Percentiles rank a stretch among this genome's conserved stretches.
Conservation (phyloP, 2,113 vertebrate genomes). For the Candoia aspera region DNA sequence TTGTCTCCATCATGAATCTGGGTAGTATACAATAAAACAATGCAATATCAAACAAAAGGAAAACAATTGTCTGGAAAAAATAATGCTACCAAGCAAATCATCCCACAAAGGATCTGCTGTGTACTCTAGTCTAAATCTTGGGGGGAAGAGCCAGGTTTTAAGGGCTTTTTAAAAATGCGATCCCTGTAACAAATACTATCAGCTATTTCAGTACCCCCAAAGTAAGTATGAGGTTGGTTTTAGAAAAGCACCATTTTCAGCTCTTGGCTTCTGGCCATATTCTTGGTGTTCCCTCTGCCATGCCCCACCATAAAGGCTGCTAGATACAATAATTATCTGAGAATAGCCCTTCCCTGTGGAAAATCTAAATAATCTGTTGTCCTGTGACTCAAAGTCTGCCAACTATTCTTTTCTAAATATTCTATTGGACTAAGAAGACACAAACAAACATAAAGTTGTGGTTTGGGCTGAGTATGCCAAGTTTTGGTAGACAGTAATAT, state of each 20-base stretch:
- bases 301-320: neutral
- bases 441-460: conserved; percentile 71
- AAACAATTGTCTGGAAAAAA: too few species aligned
- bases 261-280: neutral
- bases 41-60: too few species aligned
- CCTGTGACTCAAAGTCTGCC: conserved; percentile 61
- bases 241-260: neutral
- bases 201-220: neutral
- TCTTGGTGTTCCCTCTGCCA: neutral
- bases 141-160: too few species aligned
- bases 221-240: neutral
- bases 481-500: conserved; percentile 50
- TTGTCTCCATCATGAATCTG: too few species aligned
- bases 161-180: too few species aligned
- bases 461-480: conserved; percentile 60
- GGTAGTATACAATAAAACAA: too few species aligned
- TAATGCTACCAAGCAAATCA: too few species aligned
- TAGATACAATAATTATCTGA: conserved; percentile 43
- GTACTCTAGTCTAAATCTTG: too few species aligned
- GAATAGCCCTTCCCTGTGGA: conserved; percentile 50
- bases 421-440: conserved; percentile 62
- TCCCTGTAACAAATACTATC: neutral
- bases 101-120: too few species aligned
- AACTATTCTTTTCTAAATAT: conserved; percentile 59
- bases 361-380: conserved; percentile 69